Percentiles rank a stretch among this genome's conserved stretches.
Evolutionary conservation across 2,888 invertebrate species (phyloP).

Genomic region (Prosopocoilus inquinatus): DNA sequence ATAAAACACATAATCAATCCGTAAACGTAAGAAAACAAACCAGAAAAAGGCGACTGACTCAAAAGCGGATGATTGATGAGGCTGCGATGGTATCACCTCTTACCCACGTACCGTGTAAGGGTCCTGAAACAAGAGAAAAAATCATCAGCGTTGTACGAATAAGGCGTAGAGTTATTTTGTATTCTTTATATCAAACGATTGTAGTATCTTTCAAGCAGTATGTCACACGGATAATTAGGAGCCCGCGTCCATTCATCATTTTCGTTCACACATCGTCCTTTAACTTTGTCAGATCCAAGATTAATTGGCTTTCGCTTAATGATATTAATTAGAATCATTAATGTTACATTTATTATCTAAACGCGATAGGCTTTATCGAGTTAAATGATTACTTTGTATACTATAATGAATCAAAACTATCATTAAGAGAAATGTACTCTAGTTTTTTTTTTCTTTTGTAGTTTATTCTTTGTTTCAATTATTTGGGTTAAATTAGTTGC

Average conservation of each 20-base stretch:
- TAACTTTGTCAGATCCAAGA: conserved; percentile 17
- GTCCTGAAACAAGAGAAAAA: conserved; percentile 57
- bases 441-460: no score
- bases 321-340: conserved; percentile 18
- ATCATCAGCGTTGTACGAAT: conserved; percentile 20
- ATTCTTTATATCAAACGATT: conserved; percentile 17
- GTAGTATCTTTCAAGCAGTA: conserved; percentile 21
- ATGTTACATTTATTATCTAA: not conserved
- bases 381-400: no score
- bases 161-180: conserved; percentile 15
- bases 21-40: conserved; percentile 2
- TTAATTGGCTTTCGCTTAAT: conserved; percentile 14
- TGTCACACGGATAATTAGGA: conserved; percentile 24
- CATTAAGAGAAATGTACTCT: no score
- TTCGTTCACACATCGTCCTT: conserved; percentile 19
- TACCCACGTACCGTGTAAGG: conserved; percentile 59
- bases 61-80: conserved; percentile 31
- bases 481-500: no score
- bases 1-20: not conserved
- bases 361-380: no score
- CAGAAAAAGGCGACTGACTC: not conserved
- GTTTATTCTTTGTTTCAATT: no score
- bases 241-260: conserved; percentile 23
- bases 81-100: conserved; percentile 30
- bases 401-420: no score